phyloP scores from a whole-genome alignment of 2,888 invertebrate genomes.

The Imbricaverruca yamaguchii region DNA sequence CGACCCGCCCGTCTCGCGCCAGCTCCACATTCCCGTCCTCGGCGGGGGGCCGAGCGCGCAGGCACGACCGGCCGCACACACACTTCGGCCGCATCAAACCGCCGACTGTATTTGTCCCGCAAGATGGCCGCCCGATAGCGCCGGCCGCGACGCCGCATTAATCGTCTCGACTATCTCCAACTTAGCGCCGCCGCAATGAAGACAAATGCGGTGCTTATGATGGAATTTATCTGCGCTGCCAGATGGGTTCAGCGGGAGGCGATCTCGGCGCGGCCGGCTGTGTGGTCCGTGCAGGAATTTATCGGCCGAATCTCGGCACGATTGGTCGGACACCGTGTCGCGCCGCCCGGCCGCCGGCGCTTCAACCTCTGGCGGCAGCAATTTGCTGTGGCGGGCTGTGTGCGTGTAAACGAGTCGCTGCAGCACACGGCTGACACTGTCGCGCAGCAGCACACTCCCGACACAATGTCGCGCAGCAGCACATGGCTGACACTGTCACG shows the following conservation, averaged over 20 bases:
- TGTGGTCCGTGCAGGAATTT: conserved; percentile 6
- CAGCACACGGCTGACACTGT: too few species aligned
- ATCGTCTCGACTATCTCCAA: conserved; percentile 1
- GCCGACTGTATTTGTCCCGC: not conserved
- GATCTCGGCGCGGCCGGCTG: not conserved
- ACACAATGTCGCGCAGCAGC: too few species aligned
- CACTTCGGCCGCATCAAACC: not conserved
- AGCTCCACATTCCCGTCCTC: not conserved
- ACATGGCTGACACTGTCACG: too few species aligned
- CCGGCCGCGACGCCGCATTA: not conserved
- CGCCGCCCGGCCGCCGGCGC: too few species aligned
- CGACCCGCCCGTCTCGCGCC: too few species aligned
- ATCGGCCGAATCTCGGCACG: not conserved
- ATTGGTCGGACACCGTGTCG: not conserved
- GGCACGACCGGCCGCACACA: not conserved
- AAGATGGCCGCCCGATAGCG: not conserved
- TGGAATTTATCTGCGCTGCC: not conserved
- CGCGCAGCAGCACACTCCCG: too few species aligned
- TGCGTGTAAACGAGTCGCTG: too few species aligned
- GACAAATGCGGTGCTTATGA: conserved; percentile 20
- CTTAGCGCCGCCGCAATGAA: conserved; percentile 11
- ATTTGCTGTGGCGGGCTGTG: too few species aligned
- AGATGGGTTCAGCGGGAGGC: conserved; percentile 10
- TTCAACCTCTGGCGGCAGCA: too few species aligned
- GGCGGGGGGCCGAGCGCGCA: not conserved